A percentile compares a stretch with the other conserved stretches of the same genome.
Conservation (phyloP, 2,113 vertebrate genomes). For the Lathamus discolor region DNA sequence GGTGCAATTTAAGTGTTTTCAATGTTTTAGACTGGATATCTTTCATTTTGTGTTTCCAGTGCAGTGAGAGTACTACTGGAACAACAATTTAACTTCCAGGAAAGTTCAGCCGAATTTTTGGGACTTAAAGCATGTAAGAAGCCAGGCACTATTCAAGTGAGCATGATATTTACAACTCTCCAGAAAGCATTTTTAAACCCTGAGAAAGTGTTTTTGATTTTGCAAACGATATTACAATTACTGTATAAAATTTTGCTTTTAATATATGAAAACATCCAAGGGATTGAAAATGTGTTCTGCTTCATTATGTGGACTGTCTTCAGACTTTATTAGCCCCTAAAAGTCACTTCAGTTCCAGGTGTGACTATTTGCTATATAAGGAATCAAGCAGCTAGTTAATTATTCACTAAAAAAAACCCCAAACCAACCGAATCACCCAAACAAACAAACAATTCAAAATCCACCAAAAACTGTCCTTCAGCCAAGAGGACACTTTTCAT, state of each 20-base stretch:
- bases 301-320: neutral
- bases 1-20: neutral
- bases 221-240: neutral
- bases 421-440: neutral
- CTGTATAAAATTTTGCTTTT: neutral
- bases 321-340: constrained; percentile 20
- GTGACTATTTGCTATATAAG: constrained; percentile 5
- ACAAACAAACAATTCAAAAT: neutral
- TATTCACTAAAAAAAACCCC: neutral
- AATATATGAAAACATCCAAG: neutral
- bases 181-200: neutral
- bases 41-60: neutral
- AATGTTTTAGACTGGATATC: neutral
- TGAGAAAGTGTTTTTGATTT: neutral
- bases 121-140: neutral
- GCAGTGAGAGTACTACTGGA: neutral
- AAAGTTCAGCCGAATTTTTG: constrained; percentile 7
- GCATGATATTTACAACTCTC: neutral
- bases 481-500: constrained; percentile 24
- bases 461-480: constrained; percentile 5
- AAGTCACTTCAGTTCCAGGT: constrained; percentile 33
- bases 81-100: neutral
- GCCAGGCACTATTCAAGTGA: neutral
- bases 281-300: neutral
- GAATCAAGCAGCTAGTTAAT: constrained; percentile 35